phyloP scores from a whole-genome alignment of 2,888 invertebrate genomes.

The Patella pellucida region DNA sequence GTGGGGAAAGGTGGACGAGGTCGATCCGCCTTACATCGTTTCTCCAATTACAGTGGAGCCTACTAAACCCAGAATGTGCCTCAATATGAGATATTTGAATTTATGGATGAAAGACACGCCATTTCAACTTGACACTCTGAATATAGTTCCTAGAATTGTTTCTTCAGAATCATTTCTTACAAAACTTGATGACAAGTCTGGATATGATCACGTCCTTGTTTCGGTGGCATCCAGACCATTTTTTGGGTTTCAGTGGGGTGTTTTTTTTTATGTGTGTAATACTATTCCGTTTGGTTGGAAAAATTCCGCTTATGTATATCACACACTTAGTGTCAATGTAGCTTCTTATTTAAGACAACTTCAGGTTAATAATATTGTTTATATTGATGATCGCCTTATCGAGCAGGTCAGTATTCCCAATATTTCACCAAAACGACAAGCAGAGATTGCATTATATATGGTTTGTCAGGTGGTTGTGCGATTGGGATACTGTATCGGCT shows the following conservation, averaged over 20 bases:
- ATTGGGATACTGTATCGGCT: not conserved
- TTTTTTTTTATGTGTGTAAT: slow-evolving; percentile 1
- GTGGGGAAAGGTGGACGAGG: not conserved
- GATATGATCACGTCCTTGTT: not conserved
- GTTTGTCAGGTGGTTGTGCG: not conserved
- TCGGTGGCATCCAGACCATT: not conserved
- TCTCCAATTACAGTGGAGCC: not conserved
- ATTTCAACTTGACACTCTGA: not conserved
- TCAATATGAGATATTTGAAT: not conserved
- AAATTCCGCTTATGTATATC: not conserved
- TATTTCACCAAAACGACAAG: not conserved
- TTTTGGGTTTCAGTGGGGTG: not conserved
- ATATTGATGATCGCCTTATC: not conserved
- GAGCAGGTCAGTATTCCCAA: not conserved
- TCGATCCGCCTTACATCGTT: not conserved
- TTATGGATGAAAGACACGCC: not conserved
- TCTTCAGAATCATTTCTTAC: not conserved
- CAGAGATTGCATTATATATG: not conserved
- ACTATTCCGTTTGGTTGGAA: not conserved
- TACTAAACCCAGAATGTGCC: not conserved
- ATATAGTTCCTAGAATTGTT: not conserved
- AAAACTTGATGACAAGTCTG: not conserved
- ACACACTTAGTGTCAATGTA: not conserved
- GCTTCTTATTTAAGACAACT: not conserved
- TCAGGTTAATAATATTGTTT: not conserved